Evolutionary conservation across 2,888 invertebrate genomes (phyloP), one percentile per base, ranked within the genome.

Genomic region (Julus scandinavius): DNA sequence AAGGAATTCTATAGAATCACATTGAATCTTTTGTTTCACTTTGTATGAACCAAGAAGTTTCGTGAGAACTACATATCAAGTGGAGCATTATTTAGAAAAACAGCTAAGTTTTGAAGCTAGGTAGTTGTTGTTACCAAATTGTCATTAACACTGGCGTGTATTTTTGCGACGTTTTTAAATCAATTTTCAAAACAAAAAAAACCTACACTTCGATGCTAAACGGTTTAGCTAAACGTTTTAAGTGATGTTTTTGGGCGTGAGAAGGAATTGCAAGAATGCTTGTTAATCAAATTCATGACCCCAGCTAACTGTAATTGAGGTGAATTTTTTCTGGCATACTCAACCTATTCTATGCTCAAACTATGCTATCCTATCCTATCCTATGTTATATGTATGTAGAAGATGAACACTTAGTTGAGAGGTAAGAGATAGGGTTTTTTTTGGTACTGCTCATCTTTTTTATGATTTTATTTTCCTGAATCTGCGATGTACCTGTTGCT

Each of bases 281-380:
- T 38, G 80, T 80, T 38, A 38, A 80, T 80, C 80, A 54, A 80
- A 80, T 20, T 80, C 80, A 29, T 38, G 80, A 80, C 80, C 80
- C 29, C 29, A 80, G 38, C 38, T 80, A 80, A 80, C 38, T 80
- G 38, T 20, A 80, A 80, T 80, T 80, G 80, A 80, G 80, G 80
- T 80, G 29, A 80, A 63, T 13, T 80, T 80, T 80, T 80, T 38
- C 38, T 38, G 11, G 29, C 4, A 29, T 72, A 38, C 38, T 80
- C 38, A 80, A 80, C 38, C 38, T 80, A 2, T 29, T 29, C 29
- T 38, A 29, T 13, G 11, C 4, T 72, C 17, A n/a, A 4, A 9
- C 72, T 72, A 29, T 29, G 0, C 29, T 29, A 29, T 29, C 29
- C 29, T 29, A 29, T 29, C 29, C 29, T 29, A 29, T 29, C 29